Evolutionary conservation across 2,888 invertebrate genomes (phyloP), one percentile per base, ranked within the genome.

Genomic region (Cheilosia vernalis): DNA sequence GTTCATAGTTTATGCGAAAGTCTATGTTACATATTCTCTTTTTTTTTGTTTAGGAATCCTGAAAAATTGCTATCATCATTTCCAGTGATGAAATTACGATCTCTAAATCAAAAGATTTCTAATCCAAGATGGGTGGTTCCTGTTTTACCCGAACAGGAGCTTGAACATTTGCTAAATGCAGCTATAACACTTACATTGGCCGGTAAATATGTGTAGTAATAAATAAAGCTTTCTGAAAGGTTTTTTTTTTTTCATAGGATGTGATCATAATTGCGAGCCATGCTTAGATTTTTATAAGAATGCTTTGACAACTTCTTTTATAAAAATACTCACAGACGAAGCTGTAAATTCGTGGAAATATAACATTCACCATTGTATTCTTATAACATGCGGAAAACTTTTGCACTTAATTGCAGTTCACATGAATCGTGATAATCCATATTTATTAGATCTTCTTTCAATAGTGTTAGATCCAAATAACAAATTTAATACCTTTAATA

Each of bases 301-400:
- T 91, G 98, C 98, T 66, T 94, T 99, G 88, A 97, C 98, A 85
- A 95, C 97, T 88, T 98, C 98, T 67, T 99, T 99, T 92, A 97
- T 97, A 63, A 98, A 98, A 93, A 98, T 99, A 90, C 94, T 99
- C 90, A 98, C 98, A 19, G 99, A 99, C 92, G 99, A 99, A 93
- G 98, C 99, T 69, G 98, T 99, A 66, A 97, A 97, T 90, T 98
- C 98, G 90, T 99, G 99, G 99, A 99, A 98, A 93, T 95, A 95
- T 90, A 98, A 98, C 92, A 99, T 99, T 91, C 98, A 99, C 92
- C 96, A 96, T 91, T 98, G 98, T 93, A 98, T 99, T 89, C 95
- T 97, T 90, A 96, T 97, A 89, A 98, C 98, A 91, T 98, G 98
- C 91, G 96, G 97, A 91, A 96, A 97, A 91, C 94, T 98, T 89